Percentiles rank a stretch among this genome's conserved stretches.
Conservation (phyloP, 92 coral and sea anemone genomes). For the Phenganax stokvisi region DNA sequence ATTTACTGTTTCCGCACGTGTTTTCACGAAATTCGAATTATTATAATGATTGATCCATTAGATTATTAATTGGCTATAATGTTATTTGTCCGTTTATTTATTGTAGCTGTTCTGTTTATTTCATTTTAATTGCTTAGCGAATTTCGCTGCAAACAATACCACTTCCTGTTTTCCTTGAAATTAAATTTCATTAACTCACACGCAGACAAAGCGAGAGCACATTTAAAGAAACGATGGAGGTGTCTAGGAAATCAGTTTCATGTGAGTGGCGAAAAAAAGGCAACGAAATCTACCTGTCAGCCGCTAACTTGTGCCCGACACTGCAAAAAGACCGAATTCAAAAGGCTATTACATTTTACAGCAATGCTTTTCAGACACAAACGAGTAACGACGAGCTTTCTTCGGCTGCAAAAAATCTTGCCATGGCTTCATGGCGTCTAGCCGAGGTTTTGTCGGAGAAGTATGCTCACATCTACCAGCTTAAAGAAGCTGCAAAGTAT, state of each 20-base stretch:
- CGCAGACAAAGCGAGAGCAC: slow-evolving; percentile 8
- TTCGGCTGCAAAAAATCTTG: slow-evolving; percentile 75
- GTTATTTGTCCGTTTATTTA: too few species aligned
- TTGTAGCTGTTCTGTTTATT: too few species aligned
- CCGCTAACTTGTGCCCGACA: slow-evolving; percentile 13
- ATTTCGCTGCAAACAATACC: background rate
- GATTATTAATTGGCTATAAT: too few species aligned
- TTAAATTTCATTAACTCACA: background rate
- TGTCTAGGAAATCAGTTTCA: slow-evolving; percentile 22
- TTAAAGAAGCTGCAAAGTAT: slow-evolving; percentile 61
- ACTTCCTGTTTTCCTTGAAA: background rate
- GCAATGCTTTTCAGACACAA: slow-evolving; percentile 30
- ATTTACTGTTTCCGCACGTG: too few species aligned
- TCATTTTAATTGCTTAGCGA: too few species aligned
- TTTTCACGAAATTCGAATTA: too few species aligned
- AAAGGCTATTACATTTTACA: slow-evolving; percentile 33
- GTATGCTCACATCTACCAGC: slow-evolving; percentile 50
- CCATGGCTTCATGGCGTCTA: slow-evolving; percentile 71
- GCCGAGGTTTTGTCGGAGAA: slow-evolving; percentile 43
- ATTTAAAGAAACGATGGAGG: background rate
- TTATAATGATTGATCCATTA: too few species aligned
- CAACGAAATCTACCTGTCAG: slow-evolving; percentile 39
- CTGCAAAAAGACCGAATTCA: slow-evolving; percentile 28
- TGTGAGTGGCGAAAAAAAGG: slow-evolving; percentile 42
- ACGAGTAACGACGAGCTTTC: slow-evolving; percentile 51